Base-by-base conservation (phyloP, 2,113 vertebrate species). In the Tragelaphus strepsiceros region DNA sequence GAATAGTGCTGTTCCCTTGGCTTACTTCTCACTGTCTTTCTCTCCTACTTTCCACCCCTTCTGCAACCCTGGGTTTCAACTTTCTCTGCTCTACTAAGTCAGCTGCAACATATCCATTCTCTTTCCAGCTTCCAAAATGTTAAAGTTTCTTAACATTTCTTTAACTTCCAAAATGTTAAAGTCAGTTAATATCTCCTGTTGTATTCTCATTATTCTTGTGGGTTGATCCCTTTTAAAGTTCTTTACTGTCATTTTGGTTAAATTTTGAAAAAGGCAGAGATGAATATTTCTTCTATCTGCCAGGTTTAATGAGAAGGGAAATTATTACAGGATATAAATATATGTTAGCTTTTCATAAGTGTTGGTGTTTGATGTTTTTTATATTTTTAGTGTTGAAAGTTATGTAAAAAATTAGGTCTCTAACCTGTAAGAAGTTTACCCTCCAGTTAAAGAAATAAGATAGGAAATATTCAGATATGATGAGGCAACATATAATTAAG, bases 261-360 rank as follows among this genome's bases (percentile, higher is more conserved):
- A 15, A 46, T 96, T 96, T 90, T 81, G 12, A 56, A 71, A 95
- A 91, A 24, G 95, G 14, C 28, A 84, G 80, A 96, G 81, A 67
- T 82, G 30, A 77, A 30, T 82, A 51, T 92, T 96, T 96, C 53
- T 94, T 95, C 58, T 74, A 13, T 90, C 74, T 95, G n/a, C 85
- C 51, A 83, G 80, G 49, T 78, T 64, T 94, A 92, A 82, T 94
- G 59, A 97, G 62, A 95, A 93, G 77, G 15, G 32, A 87, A 30
- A 87, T 96, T 78, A 91, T 96, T 67, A 62, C 15, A 96, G 56
- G 80, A 94, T 96, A 93, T 92, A 92, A 86, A 67, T 84, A 11
- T 53, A 35, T 92, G 35, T 94, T 94, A 95, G 51, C 92, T 84
- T 96, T 97, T 91, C 35, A 13, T 89, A 96, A 58, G 22, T 92